Base-by-base conservation (phyloP, 2,888 invertebrate species). In the Atherix ibis region DNA sequence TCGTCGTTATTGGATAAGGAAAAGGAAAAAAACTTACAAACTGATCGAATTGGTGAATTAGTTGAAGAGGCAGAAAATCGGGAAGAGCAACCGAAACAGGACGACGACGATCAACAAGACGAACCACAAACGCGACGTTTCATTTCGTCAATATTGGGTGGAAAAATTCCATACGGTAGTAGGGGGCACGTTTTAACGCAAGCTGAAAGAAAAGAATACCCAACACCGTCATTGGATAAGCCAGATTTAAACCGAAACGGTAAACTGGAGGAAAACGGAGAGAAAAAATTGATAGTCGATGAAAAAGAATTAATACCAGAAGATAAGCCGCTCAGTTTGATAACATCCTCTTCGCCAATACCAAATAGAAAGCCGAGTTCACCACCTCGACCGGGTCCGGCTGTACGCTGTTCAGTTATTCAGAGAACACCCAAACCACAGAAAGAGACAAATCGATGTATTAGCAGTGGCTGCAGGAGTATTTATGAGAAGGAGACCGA, bases 121-220 rank as follows among this genome's bases (percentile, higher is more conserved):
- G 27, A 27, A 22, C 35, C 52, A 16, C 66, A 70, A 22, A 70
- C 73, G 2, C 60, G 73, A 27, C 67, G 79, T 43, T 84, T 83
- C 52, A 76, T 79, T 41, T 82, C 82, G 15, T 82, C 82, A 14
- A 80, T 82, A 48, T 67, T 82, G 18, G 83, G 83, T 18, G 83
- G 82, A 14, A 80, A 81, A 48, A 69, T 79, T 27, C 83, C 83
- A 4, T 84, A 83, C 47, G 81, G 81, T n/a, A 79, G 80, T 47
- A 66, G 76, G 47, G 73, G 76, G 29, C 77, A 80, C 53, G 76
- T 84, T 3, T 64, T 81, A n/a, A 83, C 83, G 30, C 71, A 76
- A 49, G 83, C 83, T 14, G 82, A 83, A 59, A 70, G 81, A 43
- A 83, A 83, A 62, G 81, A 77, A 50, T 83, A 82, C 56, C 70